Evolutionary conservation across 2,888 invertebrate species (phyloP).

Genomic region (Drosophila ustulata): DNA sequence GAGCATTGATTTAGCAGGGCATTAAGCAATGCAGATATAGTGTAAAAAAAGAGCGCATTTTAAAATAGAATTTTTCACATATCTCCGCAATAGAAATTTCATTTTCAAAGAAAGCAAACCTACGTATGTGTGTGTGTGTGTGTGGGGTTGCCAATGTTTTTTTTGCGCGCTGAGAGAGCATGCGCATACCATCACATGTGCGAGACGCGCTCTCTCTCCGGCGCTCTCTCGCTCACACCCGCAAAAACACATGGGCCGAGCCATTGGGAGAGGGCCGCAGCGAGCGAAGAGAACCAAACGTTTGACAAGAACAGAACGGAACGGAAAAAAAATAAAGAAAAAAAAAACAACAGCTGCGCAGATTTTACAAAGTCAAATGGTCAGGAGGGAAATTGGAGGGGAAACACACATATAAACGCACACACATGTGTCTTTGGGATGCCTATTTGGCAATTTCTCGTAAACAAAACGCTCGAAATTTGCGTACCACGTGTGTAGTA

Average conservation of each 20-base stretch:
- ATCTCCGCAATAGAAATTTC: slow-evolving; percentile 59
- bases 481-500: slow-evolving; percentile 71
- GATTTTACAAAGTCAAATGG: slow-evolving; percentile 60
- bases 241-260: slow-evolving; percentile 61
- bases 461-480: slow-evolving; percentile 70
- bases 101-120: slow-evolving; percentile 55
- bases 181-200: slow-evolving; percentile 70
- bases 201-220: slow-evolving; percentile 23
- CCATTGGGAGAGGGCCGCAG: slow-evolving; percentile 44
- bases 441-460: slow-evolving; percentile 57
- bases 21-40: slow-evolving; percentile 12
- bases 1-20: slow-evolving; percentile 20
- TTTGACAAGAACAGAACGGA: slow-evolving; percentile 22
- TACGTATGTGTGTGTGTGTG: slow-evolving; percentile 33
- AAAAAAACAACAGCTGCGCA: slow-evolving; percentile 72
- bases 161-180: slow-evolving; percentile 62
- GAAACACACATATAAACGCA: background rate
- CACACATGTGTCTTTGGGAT: slow-evolving; percentile 25
- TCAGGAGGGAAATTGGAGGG: slow-evolving; percentile 14
- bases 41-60: slow-evolving; percentile 48
- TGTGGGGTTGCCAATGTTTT: slow-evolving; percentile 66
- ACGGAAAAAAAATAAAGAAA: slow-evolving; percentile 15
- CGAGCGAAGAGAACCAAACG: slow-evolving; percentile 33
- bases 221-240: slow-evolving; percentile 20
- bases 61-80: slow-evolving; percentile 63